Percentiles rank a stretch among this genome's conserved stretches.
Conservation (phyloP, 2,113 vertebrate species). For the Scomber scombrus region DNA sequence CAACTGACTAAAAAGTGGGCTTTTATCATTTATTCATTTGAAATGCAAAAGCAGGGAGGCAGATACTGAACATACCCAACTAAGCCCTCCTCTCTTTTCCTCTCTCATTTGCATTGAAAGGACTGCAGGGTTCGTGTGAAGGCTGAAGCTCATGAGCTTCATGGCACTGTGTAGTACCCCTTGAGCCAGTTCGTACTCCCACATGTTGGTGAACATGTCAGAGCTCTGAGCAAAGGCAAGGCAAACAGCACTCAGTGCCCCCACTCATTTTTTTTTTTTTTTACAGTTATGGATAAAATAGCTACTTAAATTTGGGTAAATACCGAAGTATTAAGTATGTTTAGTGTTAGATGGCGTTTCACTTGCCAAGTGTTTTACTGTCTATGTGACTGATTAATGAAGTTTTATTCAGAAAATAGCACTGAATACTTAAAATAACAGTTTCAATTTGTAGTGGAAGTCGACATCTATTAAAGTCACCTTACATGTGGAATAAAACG, state of each 20-base stretch:
- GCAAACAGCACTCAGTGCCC: conserved; percentile 43
- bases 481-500: no score
- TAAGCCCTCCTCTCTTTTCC: conserved; percentile 60
- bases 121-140: conserved; percentile 69
- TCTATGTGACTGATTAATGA: not conserved
- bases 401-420: not conserved
- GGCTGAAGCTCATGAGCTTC: conserved; percentile 65
- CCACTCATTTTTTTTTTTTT: conserved; percentile 6
- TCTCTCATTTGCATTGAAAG: conserved; percentile 80
- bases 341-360: not conserved
- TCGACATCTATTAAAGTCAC: not conserved
- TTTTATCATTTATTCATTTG: conserved; percentile 84
- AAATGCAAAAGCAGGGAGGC: conserved; percentile 79
- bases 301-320: conserved; percentile 28
- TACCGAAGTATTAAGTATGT: conserved; percentile 1
- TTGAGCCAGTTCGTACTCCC: conserved; percentile 70
- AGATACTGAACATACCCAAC: conserved; percentile 69
- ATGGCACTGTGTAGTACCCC: conserved; percentile 64
- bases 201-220: conserved; percentile 67
- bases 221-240: conserved; percentile 51
- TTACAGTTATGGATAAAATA: conserved; percentile 36
- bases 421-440: not conserved
- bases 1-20: conserved; percentile 73
- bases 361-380: conserved; percentile 10
- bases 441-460: not conserved